Evolutionary conservation across 2,797 vertebrate genomes (phyloP).

Genomic region (Poecilia picta): DNA sequence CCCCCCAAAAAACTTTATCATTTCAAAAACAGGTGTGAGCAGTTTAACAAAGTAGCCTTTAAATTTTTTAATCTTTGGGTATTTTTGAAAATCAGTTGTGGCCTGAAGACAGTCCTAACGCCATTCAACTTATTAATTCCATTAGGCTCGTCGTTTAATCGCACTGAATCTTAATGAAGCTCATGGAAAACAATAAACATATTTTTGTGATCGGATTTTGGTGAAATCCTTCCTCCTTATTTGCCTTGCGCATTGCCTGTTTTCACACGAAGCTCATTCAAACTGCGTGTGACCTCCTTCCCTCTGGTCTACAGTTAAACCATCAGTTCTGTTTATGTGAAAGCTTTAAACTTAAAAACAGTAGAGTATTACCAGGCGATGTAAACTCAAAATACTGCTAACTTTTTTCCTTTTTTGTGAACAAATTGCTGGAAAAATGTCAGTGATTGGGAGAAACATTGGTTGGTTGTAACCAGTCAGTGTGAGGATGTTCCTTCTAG

Average conservation of each 20-base stretch:
- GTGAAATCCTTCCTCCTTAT: not conserved
- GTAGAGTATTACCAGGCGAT: not conserved
- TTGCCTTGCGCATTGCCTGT: not conserved
- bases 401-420: not conserved
- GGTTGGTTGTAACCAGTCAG: not conserved
- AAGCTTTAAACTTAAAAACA: not conserved
- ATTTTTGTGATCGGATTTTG: not conserved
- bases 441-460: not conserved
- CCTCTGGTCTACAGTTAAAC: not conserved
- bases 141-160: not conserved
- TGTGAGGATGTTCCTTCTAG: not conserved
- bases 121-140: not conserved
- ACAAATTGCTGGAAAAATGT: not conserved
- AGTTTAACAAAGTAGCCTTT: not conserved
- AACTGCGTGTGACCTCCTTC: not conserved
- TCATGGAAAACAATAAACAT: not conserved
- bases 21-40: not conserved
- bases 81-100: not conserved
- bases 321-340: not conserved
- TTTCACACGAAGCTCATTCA: not conserved
- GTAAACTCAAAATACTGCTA: not conserved
- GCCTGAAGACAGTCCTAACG: not conserved
- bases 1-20: not conserved
- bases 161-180: not conserved
- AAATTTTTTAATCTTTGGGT: not conserved